Evolutionary conservation across 2,113 vertebrate species (phyloP).

Genomic region (Morone saxatilis): DNA sequence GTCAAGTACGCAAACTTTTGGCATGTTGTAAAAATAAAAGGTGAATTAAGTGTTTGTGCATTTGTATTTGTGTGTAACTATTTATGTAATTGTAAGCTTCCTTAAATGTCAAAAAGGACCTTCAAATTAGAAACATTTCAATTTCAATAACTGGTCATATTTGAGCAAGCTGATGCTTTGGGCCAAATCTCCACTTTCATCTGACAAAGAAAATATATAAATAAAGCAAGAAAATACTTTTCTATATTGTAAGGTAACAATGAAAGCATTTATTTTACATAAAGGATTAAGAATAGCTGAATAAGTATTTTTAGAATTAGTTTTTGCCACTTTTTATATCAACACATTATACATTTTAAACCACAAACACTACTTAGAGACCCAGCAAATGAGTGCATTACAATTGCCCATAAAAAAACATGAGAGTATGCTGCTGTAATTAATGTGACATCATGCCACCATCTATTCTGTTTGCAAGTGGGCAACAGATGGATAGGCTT

Average conservation of each 20-base stretch:
- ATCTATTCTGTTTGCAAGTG: slow-evolving; percentile 26
- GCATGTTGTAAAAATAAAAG: background rate
- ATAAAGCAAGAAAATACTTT: too few relatives aligned
- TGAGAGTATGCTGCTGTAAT: background rate
- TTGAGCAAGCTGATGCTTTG: background rate
- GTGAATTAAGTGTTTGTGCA: background rate
- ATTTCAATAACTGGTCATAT: background rate
- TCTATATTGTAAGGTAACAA: background rate
- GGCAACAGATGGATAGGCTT: slow-evolving; percentile 16
- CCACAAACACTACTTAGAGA: background rate
- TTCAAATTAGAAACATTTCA: too few relatives aligned
- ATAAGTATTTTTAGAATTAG: background rate
- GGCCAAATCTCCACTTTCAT: background rate
- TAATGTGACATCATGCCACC: background rate
- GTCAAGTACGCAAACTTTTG: background rate
- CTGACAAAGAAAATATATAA: background rate
- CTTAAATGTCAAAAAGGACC: background rate
- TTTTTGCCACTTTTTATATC: background rate
- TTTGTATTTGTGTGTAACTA: too few relatives aligned
- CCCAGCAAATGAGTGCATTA: background rate
- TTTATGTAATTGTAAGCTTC: background rate
- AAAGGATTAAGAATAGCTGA: background rate
- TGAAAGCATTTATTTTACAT: background rate
- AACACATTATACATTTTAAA: background rate
- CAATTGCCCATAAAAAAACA: background rate